A percentile compares a stretch with the other conserved stretches of the same genome.
These are phyloP conservation scores for Geococcyx californianus DNA, from an alignment of 2,113 vertebrate genomes.

Conservation along the genomic window DNA sequence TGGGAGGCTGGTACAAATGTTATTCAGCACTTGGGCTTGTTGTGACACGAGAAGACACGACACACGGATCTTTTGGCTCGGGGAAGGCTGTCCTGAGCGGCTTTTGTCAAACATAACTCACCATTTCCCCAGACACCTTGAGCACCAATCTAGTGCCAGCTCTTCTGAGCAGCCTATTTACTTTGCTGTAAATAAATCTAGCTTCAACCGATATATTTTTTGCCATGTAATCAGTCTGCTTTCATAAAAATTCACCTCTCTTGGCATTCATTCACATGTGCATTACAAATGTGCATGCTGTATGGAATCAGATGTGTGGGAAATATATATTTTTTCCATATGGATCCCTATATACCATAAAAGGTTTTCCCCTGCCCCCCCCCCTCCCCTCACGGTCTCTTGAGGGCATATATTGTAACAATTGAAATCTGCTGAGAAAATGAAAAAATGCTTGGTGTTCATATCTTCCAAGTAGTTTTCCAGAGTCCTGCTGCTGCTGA, in stretches of 20 bases:
- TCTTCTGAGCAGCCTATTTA: constrained; percentile 17
- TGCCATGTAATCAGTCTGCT: constrained; percentile 67
- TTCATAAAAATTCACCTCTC: constrained; percentile 64
- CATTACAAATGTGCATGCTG: constrained; percentile 63
- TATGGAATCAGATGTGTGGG: constrained; percentile 25
- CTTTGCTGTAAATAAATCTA: constrained; percentile 58
- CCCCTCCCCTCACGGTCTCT: not conserved
- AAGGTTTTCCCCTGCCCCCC: constrained; percentile 49
- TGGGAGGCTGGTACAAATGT: not conserved
- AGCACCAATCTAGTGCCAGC: not conserved
- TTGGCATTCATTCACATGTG: constrained; percentile 64
- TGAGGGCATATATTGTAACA: constrained; percentile 70
- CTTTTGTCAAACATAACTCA: constrained; percentile 6
- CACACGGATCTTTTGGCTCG: not conserved
- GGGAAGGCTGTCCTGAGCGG: not conserved
- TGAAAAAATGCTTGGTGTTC: constrained; percentile 57
- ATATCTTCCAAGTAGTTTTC: constrained; percentile 71
- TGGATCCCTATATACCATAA: constrained; percentile 61
- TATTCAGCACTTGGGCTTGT: not conserved
- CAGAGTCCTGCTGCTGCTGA: constrained; percentile 61
- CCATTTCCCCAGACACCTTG: not conserved
- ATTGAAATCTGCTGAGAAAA: constrained; percentile 76
- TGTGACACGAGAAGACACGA: not conserved
- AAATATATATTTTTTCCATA: constrained; percentile 78
- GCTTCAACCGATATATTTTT: constrained; percentile 50